Conservation (phyloP, 2,113 vertebrate genomes). For the Arizona elegans region DNA sequence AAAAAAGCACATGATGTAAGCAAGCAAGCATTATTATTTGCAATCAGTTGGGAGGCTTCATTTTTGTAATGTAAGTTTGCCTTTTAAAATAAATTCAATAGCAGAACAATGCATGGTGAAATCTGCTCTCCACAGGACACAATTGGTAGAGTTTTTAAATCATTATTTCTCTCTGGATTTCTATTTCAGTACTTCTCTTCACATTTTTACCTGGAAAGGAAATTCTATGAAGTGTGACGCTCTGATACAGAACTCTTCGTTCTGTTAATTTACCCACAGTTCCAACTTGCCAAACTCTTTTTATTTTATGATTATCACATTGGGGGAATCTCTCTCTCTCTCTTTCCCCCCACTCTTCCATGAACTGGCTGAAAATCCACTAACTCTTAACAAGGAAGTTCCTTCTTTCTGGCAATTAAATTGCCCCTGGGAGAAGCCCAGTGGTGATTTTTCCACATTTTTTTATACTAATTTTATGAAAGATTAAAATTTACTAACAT, state of each 20-base stretch:
- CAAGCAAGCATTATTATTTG: not conserved
- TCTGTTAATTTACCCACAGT: not conserved
- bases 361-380: not conserved
- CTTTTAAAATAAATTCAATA: not conserved
- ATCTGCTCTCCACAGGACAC: not conserved
- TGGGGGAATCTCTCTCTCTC: not conserved
- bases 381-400: not conserved
- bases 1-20: not conserved
- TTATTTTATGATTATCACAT: not conserved
- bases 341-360: not conserved
- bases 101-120: not conserved
- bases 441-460: not conserved
- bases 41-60: not conserved
- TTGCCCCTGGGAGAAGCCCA: not conserved
- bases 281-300: not conserved
- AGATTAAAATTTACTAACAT: not conserved
- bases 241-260: not conserved
- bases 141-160: too few species aligned
- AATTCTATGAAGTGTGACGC: not conserved
- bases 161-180: not conserved
- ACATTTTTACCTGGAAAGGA: not conserved
- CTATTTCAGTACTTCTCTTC: not conserved
- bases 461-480: not conserved
- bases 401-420: not conserved
- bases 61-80: not conserved